Evolutionary conservation across 2,797 vertebrate species (phyloP).

Genomic region (Argentina silus): DNA sequence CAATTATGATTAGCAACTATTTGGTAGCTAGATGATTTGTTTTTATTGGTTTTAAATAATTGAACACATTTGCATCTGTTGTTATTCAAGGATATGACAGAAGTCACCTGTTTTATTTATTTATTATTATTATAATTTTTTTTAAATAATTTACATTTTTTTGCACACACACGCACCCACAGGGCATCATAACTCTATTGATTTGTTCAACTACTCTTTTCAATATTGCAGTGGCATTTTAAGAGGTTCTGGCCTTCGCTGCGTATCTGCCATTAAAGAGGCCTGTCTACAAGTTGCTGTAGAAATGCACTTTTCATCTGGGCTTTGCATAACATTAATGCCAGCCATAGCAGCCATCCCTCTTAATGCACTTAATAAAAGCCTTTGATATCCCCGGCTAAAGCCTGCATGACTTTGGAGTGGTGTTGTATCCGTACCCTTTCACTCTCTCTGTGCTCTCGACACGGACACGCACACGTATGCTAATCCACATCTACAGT

Average conservation of each 20-base stretch:
- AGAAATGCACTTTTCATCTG: conserved; percentile 16
- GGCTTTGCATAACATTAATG: conserved; percentile 30
- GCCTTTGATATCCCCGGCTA: conserved; percentile 36
- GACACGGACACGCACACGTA: neutral
- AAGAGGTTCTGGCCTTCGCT: conserved; percentile 10
- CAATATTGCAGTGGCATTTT: conserved; percentile 12
- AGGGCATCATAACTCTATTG: conserved; percentile 8
- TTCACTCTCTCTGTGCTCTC: neutral
- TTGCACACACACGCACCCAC: conserved; percentile 2
- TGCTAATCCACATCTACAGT: neutral
- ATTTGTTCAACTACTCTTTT: conserved; percentile 20
- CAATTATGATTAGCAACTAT: neutral
- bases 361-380: conserved; percentile 40
- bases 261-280: conserved; percentile 27
- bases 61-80: neutral
- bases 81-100: too few species aligned
- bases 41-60: neutral
- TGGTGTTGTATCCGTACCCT: conserved; percentile 33
- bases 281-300: conserved; percentile 6
- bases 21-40: neutral
- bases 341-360: conserved; percentile 4
- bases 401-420: conserved; percentile 35
- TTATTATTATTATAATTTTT: too few species aligned
- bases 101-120: too few species aligned
- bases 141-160: too few species aligned